phyloP scores from a whole-genome alignment of 2,888 invertebrate genomes.

The Linyphia triangularis region DNA sequence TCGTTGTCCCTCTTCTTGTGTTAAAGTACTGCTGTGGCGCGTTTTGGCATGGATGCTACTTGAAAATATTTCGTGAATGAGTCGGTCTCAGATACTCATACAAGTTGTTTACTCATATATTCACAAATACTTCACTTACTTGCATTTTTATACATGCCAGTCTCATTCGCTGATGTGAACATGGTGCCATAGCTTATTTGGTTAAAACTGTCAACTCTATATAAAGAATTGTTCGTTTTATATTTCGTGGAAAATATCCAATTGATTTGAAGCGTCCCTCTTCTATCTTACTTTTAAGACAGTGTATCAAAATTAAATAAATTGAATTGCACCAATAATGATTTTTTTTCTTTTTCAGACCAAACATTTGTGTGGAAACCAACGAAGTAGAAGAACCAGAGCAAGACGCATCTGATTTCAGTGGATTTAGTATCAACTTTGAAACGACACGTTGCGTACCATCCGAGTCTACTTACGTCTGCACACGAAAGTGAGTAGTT shows the following conservation, averaged over 20 bases:
- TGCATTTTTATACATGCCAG: too few species aligned
- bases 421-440: conserved; percentile 67
- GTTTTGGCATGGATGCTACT: too few species aligned
- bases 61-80: too few species aligned
- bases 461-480: conserved; percentile 48
- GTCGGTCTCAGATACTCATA: too few species aligned
- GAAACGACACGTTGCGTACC: conserved; percentile 62
- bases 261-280: neutral
- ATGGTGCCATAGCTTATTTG: too few species aligned
- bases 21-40: too few species aligned
- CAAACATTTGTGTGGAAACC: conserved; percentile 85
- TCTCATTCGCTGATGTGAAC: too few species aligned
- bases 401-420: conserved; percentile 22
- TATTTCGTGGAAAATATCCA: neutral
- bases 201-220: too few species aligned
- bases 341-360: conserved; percentile 78
- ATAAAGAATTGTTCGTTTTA: too few species aligned
- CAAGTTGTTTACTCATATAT: too few species aligned
- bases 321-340: neutral
- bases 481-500: conserved; percentile 57
- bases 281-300: neutral
- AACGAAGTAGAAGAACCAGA: conserved; percentile 81
- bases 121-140: too few species aligned
- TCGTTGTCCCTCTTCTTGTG: too few species aligned
- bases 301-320: neutral